A percentile compares a stretch with the other conserved stretches of the same genome.
Conservation (phyloP, 2,888 invertebrate species). For the Cybosia mesomella region DNA sequence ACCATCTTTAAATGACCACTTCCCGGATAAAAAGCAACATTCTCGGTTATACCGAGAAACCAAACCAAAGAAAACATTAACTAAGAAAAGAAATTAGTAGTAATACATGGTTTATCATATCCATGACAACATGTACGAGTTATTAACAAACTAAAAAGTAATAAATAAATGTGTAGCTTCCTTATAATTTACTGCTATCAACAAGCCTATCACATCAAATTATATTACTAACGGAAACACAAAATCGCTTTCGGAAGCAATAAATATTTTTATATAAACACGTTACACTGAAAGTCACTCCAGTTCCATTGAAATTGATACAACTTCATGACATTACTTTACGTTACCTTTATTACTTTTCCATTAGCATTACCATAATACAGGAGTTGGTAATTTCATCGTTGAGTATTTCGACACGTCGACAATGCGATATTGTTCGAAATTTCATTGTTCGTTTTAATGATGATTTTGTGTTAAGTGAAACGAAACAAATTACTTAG, state of each 20-base stretch:
- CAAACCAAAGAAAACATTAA: too few species aligned
- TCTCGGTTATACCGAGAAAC: too few species aligned
- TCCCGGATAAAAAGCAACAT: too few species aligned
- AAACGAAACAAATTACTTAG: background rate
- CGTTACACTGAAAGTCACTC: slow-evolving; percentile 50
- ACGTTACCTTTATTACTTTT: slow-evolving; percentile 50
- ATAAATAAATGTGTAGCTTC: background rate
- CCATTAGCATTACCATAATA: slow-evolving; percentile 57
- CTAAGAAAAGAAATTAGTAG: too few species aligned
- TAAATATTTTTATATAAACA: slow-evolving; percentile 32
- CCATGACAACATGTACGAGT: too few species aligned
- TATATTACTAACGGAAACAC: slow-evolving; percentile 18
- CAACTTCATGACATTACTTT: slow-evolving; percentile 41
- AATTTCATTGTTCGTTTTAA: slow-evolving; percentile 12
- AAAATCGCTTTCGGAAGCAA: slow-evolving; percentile 25
- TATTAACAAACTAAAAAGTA: background rate
- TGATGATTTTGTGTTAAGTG: background rate
- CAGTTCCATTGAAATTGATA: slow-evolving; percentile 52
- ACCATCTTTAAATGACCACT: too few species aligned
- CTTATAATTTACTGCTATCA: background rate
- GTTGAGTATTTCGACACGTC: slow-evolving; percentile 13
- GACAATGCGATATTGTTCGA: slow-evolving; percentile 33
- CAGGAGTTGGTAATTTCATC: slow-evolving; percentile 25
- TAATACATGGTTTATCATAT: too few species aligned
- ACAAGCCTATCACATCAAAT: slow-evolving; percentile 5